These are phyloP conservation scores for Brachionus calyciflorus DNA, from an alignment of 1,140 invertebrate genomes.

Conservation along the genomic window DNA sequence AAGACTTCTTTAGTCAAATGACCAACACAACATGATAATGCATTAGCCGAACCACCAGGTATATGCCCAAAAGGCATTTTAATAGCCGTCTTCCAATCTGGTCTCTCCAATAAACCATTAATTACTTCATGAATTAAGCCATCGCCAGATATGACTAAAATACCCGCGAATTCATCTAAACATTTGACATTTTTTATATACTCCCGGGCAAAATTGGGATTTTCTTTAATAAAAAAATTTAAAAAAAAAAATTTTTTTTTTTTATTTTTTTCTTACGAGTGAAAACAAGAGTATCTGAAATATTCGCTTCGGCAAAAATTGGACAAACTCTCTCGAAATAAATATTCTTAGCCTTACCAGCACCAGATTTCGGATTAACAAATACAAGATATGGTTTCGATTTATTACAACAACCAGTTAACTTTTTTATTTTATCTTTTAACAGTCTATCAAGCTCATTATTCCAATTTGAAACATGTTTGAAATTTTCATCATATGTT, in stretches of 20 bases:
- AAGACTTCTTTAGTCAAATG: constrained; percentile 60
- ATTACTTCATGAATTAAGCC: constrained; percentile 87
- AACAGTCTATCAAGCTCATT: neutral
- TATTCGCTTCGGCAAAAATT: neutral
- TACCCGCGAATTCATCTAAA: constrained; percentile 54
- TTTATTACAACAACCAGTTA: neutral
- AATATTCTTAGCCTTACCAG: constrained; percentile 37
- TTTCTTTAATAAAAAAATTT: neutral
- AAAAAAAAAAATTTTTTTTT: neutral
- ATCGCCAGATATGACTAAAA: constrained; percentile 87
- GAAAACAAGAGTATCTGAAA: constrained; percentile 1
- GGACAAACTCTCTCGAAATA: constrained; percentile 20
- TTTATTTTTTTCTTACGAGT: neutral
- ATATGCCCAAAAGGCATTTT: constrained; percentile 78
- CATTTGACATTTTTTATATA: constrained; percentile 27
- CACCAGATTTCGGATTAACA: constrained; percentile 35
- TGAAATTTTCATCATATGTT: constrained; percentile 22
- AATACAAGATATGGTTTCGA: constrained; percentile 26
- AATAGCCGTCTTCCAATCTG: constrained; percentile 79
- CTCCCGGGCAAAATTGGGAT: constrained; percentile 20
- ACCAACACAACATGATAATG: constrained; percentile 77
- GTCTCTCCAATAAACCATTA: constrained; percentile 80
- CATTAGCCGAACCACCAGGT: constrained; percentile 92
- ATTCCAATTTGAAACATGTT: constrained; percentile 31
- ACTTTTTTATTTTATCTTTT: neutral